Base-by-base conservation (phyloP, 2,113 vertebrate genomes). In the Phaetusa simplex region DNA sequence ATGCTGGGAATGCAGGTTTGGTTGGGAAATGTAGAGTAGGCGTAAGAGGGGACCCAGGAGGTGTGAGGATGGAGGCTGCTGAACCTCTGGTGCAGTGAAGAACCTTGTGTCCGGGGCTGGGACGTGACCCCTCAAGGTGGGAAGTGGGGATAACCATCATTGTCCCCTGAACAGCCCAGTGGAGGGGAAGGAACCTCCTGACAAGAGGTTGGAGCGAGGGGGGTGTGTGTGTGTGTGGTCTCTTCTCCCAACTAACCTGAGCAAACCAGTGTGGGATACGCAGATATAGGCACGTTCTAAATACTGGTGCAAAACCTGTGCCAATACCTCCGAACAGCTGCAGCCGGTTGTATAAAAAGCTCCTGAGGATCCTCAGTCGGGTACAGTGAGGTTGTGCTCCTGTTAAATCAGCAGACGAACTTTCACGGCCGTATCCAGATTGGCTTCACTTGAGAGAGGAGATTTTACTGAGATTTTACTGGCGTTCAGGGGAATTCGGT, bases 1-100 rank as follows among this genome's bases (percentile, higher is more conserved):
- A 7, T 1, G n/a, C 10, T 22, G 47, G 23, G 47, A 1, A 5
- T n/a, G 2, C 9, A 2, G 50, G 16, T 1, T 17, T 23, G 5
- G n/a, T 20, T 30, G 40, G 64, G 34, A 29, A 13, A 15, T 2
- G 30, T 2, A 6, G 38, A 12, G 42, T 1, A 4, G 23, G 26
- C 27, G 14, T 3, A 9, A 14, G 61, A 53, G 26, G 56, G 14
- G 14, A 15, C 8, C 19, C 15, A 0, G 2, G 40, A 38, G 42
- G 4, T 53, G 38, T 27, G 8, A 21, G 65, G 20, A 3, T 2
- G 12, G 74, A 20, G 34, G 34, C 3, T 50, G 38, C 76, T 19
- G 78, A 66, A 36, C 13, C 15, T 8, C 38, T 62, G 29, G 4
- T 47, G 80, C 42, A 32, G 6, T 3, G 22, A 38, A 14, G 16